Base-by-base conservation (phyloP, 2,888 invertebrate genomes). In the Calameuta filiformis region DNA sequence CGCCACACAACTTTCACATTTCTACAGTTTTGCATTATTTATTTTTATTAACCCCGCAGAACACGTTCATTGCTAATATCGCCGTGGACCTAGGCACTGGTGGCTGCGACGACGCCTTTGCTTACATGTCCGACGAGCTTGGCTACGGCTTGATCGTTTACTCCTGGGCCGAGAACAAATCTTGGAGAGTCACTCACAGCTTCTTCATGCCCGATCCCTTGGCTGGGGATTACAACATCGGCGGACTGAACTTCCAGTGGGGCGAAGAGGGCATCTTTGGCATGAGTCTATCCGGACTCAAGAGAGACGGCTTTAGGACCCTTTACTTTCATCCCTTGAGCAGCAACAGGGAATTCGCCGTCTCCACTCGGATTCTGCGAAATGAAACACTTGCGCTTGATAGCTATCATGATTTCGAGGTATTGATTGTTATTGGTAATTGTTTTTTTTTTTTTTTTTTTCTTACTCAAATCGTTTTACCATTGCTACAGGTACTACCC, bases 201-300 rank as follows among this genome's bases (percentile, higher is more conserved):
- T 97, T 93, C 90, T 97, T 97, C 92, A 94, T 95, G 92, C 96
- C 97, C 0, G 97, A 97, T 90, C 97, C 97, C 0, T 91, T 97
- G 4, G 93, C 94, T 30, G 96, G 96, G 11, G 96, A 96, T 87
- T 96, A 95, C 90, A 96, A 95, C 87, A 94, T 96, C 80, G 96
- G 94, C 9, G 96, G 96, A 0, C 91, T 97, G 15, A 96, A 96
- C 90, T 97, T 96, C 93, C 96, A 97, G 90, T 97, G 97, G 97
- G 94, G 94, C 35, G 94, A 95, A 83, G 97, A 96, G 91, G 96
- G 96, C 23, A 95, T 96, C 80, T 97, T 97, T 84, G 97, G 97
- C 1, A 94, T 96, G 91, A 94, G 95, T 0, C 90, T 96, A 2
- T 95, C 96, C 0, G 95, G 96, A 0, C 88, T 93, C 9, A 94